A percentile compares a stretch with the other conserved stretches of the same genome.
Conservation (phyloP, 2,113 vertebrate genomes). For the Anolis carolinensis region DNA sequence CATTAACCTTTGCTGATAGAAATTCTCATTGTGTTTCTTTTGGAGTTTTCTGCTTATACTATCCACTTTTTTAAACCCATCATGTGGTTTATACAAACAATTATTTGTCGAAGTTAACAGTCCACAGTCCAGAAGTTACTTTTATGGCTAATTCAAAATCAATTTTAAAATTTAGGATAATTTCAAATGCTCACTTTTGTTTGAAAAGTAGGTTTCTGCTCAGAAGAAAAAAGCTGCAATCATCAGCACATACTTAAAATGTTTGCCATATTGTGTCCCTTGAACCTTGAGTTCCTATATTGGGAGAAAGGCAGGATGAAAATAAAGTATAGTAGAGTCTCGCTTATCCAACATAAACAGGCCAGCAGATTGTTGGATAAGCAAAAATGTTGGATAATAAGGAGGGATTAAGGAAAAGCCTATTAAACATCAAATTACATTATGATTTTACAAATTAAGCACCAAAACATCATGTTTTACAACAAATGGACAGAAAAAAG, state of each 20-base stretch:
- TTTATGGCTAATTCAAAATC: too few species aligned
- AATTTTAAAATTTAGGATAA: background rate
- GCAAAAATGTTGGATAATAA: too few species aligned
- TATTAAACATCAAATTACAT: too few species aligned
- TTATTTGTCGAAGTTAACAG: conserved; percentile 9
- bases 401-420: too few species aligned
- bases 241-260: background rate
- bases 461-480: too few species aligned
- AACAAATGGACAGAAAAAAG: too few species aligned
- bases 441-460: too few species aligned
- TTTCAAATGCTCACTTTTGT: background rate
- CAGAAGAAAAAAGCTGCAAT: background rate
- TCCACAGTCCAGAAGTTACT: conserved; percentile 15
- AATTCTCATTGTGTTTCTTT: background rate
- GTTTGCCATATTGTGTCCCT: background rate
- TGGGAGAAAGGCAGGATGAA: too few species aligned
- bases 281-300: too few species aligned
- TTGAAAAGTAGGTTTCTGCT: background rate
- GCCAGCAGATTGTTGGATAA: too few species aligned
- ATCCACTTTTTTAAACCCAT: background rate
- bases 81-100: background rate
- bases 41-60: background rate
- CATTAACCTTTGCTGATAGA: background rate
- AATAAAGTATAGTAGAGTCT: too few species aligned
- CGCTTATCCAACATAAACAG: too few species aligned